Evolutionary conservation across 2,888 invertebrate genomes (phyloP), one percentile per base, ranked within the genome.

Genomic region (Parasteatoda lunata): DNA sequence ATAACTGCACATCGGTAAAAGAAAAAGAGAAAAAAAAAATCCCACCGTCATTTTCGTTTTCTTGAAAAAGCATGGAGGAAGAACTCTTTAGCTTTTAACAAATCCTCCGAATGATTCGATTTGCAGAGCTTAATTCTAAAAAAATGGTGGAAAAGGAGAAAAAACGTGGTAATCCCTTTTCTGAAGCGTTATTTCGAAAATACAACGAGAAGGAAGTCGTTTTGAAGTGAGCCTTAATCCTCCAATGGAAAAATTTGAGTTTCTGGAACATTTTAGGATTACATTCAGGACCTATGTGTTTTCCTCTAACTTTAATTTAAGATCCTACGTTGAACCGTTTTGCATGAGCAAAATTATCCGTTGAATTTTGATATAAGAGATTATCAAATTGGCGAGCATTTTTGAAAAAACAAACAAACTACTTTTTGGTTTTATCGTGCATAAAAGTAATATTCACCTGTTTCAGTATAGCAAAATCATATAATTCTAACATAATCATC

Each of bases 71-170:
- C 59, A 5, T 59, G 59, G 7, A 59, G 11, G 9, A n/a, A 59
- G 59, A 81, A 75, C 30, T 83, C 82, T 70, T 70, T 54, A 76
- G 77, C 83, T 84, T 84, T 84, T 84, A 84, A 84, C 83, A 84
- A 84, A 84, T 84, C 83, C 83, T 77, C 70, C 47, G 72, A 84
- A 72, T 84, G 83, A 84, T 84, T 84, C 83, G 83, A 84, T 84
- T 84, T 84, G 54, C 72, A 64, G 77, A 77, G 72, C 77, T 49
- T 68, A 30, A 48, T 68, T 66, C 77, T 54, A 51, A 66, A 30
- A 51, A 65, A 52, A 8, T 71, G 54, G 77, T 51, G 48, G 77
- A 51, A 65, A 65, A 52, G 0, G 3, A 15, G 66, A 47, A 75
- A 59, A 59, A 68, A 77, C 52, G 84, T 77, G 48, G 72, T 84